These are phyloP conservation scores for Vidua macroura DNA, from an alignment of 2,113 vertebrate species.

Conservation along the genomic window DNA sequence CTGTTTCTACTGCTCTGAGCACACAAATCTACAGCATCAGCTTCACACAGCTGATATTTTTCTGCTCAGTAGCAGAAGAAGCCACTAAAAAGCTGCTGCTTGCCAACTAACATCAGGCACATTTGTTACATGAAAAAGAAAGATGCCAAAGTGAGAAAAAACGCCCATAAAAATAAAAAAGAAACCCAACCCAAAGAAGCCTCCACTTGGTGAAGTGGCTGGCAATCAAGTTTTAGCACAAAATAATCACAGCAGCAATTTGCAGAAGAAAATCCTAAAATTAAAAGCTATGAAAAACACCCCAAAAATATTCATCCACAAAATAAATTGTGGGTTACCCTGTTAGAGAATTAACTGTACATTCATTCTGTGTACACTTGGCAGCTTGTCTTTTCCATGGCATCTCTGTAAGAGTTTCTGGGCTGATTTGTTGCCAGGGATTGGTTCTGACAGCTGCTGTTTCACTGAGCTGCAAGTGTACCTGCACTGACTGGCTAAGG, in stretches of 20 bases:
- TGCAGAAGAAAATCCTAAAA: conserved; percentile 17
- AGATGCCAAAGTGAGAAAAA: neutral
- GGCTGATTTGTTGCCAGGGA: neutral
- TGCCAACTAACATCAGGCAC: conserved; percentile 7
- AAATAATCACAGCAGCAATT: conserved; percentile 5
- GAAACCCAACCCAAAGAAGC: neutral
- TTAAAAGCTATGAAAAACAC: neutral
- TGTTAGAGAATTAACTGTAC: neutral
- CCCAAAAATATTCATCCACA: neutral
- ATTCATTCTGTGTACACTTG: neutral
- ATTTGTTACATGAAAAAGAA: neutral
- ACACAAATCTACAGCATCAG: neutral
- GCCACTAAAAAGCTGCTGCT: neutral
- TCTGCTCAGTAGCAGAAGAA: neutral
- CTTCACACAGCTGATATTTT: neutral
- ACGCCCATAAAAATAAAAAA: neutral
- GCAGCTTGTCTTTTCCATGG: neutral
- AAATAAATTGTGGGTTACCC: neutral
- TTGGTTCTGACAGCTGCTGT: neutral
- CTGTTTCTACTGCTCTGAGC: neutral
- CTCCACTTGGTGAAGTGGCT: neutral
- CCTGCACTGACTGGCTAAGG: neutral
- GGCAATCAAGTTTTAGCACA: neutral
- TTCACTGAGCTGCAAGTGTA: neutral
- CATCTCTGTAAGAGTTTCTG: neutral